Base-by-base conservation (phyloP, 2,113 vertebrate genomes). In the Nothobranchius kuhntae region DNA sequence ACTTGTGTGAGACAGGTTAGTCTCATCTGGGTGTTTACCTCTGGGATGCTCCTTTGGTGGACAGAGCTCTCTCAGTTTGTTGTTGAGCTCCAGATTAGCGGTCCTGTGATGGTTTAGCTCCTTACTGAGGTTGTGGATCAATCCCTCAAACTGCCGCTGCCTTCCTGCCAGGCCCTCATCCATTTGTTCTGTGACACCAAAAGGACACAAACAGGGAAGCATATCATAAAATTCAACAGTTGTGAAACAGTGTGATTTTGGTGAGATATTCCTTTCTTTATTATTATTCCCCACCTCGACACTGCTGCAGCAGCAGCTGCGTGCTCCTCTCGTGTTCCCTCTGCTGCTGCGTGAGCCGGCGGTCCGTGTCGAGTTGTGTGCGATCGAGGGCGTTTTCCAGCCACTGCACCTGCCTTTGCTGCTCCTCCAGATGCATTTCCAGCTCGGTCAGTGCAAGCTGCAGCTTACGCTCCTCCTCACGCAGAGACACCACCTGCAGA, bases 361-460 rank as follows among this genome's bases (percentile, higher is more conserved):
- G 95, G 76, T 99, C 98, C 48, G 94, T 95, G 86, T 98, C 97
- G 9, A 99, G 91, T 26, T 92, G 94, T 71, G 97, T 94, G 3
- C 96, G 94, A 69, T 99, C 96, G 35, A 99, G 91, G 0, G 96
- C 96, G 0, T 91, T 95, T 88, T 99, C 96, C 91, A 99, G 80
- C 96, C 96, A 96, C 83, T 89, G 89, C 50, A 96, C 92, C 82
- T 96, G 86, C 83, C 88, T 87, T 91, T 96, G 94, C 92, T 97
- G 95, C 87, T 99, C 98, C 59, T 98, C 96, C 56, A 95, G 88
- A 40, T 96, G 94, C 95, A 99, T 95, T 86, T 99, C 98, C 71
- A 98, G 87, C 85, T 98, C 96, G 0, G 95, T 96, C 83, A 96
- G 93, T 9, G 94, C 93, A 0, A 98, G 88, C 73, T 97, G 96